phyloP scores from a whole-genome alignment of 1,140 invertebrate species.

The Drosophila nannoptera region DNA sequence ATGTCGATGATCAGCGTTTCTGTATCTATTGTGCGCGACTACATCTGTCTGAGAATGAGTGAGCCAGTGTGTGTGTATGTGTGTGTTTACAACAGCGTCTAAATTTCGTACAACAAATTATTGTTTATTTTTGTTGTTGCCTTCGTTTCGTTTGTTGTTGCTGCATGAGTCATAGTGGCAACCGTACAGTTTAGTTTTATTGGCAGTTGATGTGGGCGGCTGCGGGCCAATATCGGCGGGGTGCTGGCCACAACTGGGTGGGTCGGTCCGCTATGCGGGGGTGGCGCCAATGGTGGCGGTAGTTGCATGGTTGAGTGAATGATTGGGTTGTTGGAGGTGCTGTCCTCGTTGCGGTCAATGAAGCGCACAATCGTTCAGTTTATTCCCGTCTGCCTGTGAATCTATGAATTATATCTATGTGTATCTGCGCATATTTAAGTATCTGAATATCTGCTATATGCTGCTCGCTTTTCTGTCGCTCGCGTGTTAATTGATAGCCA shows the following conservation, averaged over 20 bases:
- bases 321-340: slow-evolving; percentile 6
- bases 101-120: slow-evolving; percentile 76
- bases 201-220: slow-evolving; percentile 55
- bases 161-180: slow-evolving; percentile 71
- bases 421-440: slow-evolving; percentile 20
- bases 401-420: slow-evolving; percentile 9
- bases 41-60: slow-evolving; percentile 41
- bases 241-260: slow-evolving; percentile 24
- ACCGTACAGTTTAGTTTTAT: slow-evolving; percentile 71
- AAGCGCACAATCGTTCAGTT: slow-evolving; percentile 64
- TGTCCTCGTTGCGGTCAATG: slow-evolving; percentile 48
- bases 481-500: slow-evolving; percentile 74
- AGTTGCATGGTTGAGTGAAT: background rate
- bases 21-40: slow-evolving; percentile 34
- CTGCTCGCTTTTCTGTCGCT: slow-evolving; percentile 47
- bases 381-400: slow-evolving; percentile 41
- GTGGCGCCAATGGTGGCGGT: background rate
- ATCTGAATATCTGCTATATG: slow-evolving; percentile 36
- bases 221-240: slow-evolving; percentile 51
- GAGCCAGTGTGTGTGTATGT: slow-evolving; percentile 35
- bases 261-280: slow-evolving; percentile 11
- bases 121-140: slow-evolving; percentile 64
- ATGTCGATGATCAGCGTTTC: slow-evolving; percentile 40
- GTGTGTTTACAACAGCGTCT: slow-evolving; percentile 65
- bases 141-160: slow-evolving; percentile 67